These are phyloP conservation scores for Agelastica alni DNA, from an alignment of 2,888 invertebrate genomes.

Conservation along the genomic window DNA sequence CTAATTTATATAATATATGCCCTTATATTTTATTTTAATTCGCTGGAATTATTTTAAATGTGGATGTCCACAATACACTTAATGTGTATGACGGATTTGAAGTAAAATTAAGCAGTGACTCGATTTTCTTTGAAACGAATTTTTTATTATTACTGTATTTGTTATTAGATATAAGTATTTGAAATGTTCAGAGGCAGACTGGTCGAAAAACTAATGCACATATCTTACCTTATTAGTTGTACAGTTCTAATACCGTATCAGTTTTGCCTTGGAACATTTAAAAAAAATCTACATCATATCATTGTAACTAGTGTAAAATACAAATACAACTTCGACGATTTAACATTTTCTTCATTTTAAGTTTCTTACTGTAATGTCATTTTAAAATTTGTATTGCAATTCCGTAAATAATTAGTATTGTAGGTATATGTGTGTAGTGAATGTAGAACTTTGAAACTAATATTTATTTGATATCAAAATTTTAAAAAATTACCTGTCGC, in stretches of 20 bases:
- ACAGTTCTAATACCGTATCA: conserved; percentile 39
- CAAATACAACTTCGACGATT: no score
- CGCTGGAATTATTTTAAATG: no score
- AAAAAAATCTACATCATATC: conserved; percentile 44
- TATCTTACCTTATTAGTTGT: conserved; percentile 43
- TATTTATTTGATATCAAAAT: conserved; percentile 23
- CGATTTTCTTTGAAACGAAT: conserved; percentile 3
- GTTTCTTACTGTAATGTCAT: conserved; percentile 12
- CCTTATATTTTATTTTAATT: no score
- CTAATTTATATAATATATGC: no score
- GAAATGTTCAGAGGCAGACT: conserved; percentile 36
- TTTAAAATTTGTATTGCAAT: conserved; percentile 20
- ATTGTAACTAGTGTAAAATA: conserved; percentile 40
- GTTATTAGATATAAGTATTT: conserved; percentile 31
- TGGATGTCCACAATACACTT: no score
- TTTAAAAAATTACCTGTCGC: conserved; percentile 28
- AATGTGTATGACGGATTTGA: no score
- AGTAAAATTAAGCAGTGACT: no score
- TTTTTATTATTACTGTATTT: conserved; percentile 12
- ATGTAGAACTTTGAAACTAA: conserved; percentile 40
- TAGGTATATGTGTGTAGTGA: conserved; percentile 53
- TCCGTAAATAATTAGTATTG: conserved; percentile 32
- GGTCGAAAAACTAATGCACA: conserved; percentile 46
- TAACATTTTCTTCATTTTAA: conserved; percentile 13
- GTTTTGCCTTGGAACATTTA: conserved; percentile 42